phyloP scores from a whole-genome alignment of 2,113 vertebrate genomes.

The Nycticebus coucang region DNA sequence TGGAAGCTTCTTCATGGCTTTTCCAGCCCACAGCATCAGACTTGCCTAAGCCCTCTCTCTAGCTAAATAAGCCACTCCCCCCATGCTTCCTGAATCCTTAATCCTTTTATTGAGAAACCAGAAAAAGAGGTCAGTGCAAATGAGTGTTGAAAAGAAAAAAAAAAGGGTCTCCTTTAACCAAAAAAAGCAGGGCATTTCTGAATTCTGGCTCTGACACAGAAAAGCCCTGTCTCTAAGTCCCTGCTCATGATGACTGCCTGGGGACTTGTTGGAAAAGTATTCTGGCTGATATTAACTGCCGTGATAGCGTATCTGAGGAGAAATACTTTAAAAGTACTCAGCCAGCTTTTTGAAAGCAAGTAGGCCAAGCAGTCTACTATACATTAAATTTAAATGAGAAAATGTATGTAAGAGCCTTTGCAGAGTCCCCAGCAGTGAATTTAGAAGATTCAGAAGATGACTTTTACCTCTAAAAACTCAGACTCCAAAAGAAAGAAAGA shows the following conservation, averaged over 20 bases:
- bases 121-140: constrained; percentile 75
- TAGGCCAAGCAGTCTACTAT: not conserved
- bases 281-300: constrained; percentile 30
- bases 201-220: constrained; percentile 64
- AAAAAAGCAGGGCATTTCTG: constrained; percentile 65
- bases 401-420: not conserved
- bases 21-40: not conserved
- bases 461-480: not conserved
- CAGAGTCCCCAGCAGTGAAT: not conserved
- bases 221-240: constrained; percentile 55
- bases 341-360: not conserved
- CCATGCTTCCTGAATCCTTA: constrained; percentile 59
- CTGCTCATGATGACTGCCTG: constrained; percentile 35
- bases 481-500: not conserved
- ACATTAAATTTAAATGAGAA: constrained; percentile 24
- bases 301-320: not conserved
- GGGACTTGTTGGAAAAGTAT: constrained; percentile 25
- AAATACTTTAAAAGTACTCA: not conserved
- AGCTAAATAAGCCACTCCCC: not conserved
- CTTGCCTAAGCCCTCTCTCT: not conserved
- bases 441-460: not conserved
- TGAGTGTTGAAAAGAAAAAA: constrained; percentile 63
- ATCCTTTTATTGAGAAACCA: constrained; percentile 67
- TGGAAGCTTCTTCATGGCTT: not conserved
- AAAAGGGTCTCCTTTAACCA: constrained; percentile 57